Percentiles rank a stretch among this genome's conserved stretches.
These are phyloP conservation scores for Xiphorhynchus erythropygius DNA, from an alignment of 2,797 vertebrate species.

Conservation along the genomic window DNA sequence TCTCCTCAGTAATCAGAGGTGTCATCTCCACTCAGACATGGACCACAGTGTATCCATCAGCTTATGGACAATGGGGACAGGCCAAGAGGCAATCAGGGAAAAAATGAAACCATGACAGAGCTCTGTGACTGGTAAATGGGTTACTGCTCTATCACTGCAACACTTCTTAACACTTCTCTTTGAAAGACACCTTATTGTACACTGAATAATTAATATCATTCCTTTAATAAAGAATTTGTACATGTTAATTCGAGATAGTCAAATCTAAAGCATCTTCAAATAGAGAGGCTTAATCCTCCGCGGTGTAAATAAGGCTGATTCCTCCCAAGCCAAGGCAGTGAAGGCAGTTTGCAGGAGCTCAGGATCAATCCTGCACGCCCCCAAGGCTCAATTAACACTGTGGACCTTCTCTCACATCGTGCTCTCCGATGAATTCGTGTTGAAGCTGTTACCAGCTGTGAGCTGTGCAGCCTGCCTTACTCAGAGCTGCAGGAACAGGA, in stretches of 20 bases:
- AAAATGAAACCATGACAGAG: not conserved
- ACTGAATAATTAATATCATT: not conserved
- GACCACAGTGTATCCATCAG: accelerated
- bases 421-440: not conserved
- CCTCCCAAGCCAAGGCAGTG: not conserved
- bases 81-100: not conserved
- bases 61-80: not conserved
- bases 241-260: not conserved
- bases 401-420: not conserved
- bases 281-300: not conserved
- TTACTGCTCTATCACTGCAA: not conserved
- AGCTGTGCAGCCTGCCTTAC: not conserved
- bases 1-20: not conserved
- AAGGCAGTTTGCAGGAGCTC: not conserved
- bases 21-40: not conserved
- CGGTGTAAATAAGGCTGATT: not conserved
- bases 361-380: not conserved
- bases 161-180: not conserved
- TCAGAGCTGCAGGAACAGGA: not conserved
- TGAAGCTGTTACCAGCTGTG: conserved; percentile 21
- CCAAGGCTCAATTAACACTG: conserved; percentile 36
- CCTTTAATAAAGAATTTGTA: not conserved
- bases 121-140: not conserved
- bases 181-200: not conserved
- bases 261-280: not conserved